These are phyloP conservation scores for Trinorchestia longiramus DNA, from an alignment of 1,140 invertebrate species.

Conservation along the genomic window DNA sequence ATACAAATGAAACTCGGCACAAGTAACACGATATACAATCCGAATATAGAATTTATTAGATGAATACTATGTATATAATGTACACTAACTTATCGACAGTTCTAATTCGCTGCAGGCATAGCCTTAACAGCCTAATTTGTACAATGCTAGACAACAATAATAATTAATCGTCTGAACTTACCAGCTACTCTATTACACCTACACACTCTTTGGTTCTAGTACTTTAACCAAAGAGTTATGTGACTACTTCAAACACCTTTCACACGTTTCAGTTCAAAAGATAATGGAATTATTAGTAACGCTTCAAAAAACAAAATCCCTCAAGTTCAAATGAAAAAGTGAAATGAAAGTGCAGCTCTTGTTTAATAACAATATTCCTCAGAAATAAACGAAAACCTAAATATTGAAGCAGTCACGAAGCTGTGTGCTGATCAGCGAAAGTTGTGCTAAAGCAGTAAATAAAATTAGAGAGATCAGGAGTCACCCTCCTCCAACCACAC, in stretches of 20 bases:
- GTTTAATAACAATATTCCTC: neutral
- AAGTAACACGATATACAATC: slow-evolving; percentile 25
- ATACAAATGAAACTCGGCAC: slow-evolving; percentile 38
- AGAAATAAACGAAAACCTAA: neutral
- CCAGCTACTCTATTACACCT: neutral
- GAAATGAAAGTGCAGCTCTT: neutral
- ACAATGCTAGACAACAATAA: slow-evolving; percentile 45
- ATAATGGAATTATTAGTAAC: neutral
- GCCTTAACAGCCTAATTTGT: slow-evolving; percentile 35
- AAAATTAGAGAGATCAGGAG: neutral
- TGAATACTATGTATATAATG: slow-evolving; percentile 5
- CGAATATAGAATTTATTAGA: slow-evolving; percentile 38
- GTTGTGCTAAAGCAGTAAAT: neutral
- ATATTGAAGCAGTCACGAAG: neutral
- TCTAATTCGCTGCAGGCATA: neutral
- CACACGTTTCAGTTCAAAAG: neutral
- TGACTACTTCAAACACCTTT: neutral
- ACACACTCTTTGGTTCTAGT: neutral
- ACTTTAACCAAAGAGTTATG: slow-evolving; percentile 32
- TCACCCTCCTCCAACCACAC: neutral
- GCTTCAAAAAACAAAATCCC: neutral
- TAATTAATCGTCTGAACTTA: slow-evolving; percentile 27
- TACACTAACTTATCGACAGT: neutral
- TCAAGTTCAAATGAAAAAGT: neutral
- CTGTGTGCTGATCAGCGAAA: neutral